phyloP scores from a whole-genome alignment of 2,797 vertebrate genomes.

The Pipistrellus kuhlii region DNA sequence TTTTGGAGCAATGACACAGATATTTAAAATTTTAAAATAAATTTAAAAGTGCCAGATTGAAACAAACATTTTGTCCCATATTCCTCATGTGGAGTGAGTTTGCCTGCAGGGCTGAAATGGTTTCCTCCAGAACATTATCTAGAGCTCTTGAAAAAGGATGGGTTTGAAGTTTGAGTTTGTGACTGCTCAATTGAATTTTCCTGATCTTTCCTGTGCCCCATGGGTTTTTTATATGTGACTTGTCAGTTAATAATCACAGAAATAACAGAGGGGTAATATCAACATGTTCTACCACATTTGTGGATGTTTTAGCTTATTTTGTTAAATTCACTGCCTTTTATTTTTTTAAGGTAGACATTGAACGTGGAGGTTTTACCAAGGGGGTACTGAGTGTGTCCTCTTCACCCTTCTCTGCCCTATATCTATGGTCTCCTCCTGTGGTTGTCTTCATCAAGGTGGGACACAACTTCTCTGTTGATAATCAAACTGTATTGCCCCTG shows the following conservation, averaged over 20 bases:
- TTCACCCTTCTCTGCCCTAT: background rate
- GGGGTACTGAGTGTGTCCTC: background rate
- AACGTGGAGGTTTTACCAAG: background rate
- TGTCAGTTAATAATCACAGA: background rate
- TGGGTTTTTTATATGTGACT: background rate
- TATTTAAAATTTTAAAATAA: background rate
- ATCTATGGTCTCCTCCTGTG: background rate
- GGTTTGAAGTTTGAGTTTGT: background rate
- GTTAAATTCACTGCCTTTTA: background rate
- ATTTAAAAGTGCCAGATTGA: background rate
- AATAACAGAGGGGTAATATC: background rate
- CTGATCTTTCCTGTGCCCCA: fast-evolving
- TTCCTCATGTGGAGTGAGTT: background rate
- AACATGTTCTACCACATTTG: background rate
- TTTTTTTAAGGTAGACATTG: background rate
- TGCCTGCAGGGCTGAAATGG: background rate
- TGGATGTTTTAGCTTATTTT: background rate
- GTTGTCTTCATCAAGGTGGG: background rate
- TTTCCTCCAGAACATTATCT: background rate
- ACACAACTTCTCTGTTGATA: background rate
- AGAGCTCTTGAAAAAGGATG: background rate
- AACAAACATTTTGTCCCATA: background rate
- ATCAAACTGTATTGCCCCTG: background rate
- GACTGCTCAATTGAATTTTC: background rate
- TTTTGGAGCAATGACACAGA: background rate